phyloP scores from a whole-genome alignment of 2,797 vertebrate species.

The Myotis myotis region DNA sequence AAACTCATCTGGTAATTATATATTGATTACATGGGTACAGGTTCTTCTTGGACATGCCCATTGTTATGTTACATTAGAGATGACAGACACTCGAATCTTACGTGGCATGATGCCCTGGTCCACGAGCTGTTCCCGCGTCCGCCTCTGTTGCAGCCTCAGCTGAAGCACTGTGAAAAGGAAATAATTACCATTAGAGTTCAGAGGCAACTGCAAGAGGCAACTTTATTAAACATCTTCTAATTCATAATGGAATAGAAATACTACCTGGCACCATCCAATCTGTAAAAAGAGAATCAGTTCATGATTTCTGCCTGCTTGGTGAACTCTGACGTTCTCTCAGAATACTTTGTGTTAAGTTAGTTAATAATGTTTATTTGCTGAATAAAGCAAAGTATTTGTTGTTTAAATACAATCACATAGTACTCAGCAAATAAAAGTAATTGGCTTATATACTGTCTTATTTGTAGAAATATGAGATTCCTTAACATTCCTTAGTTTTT shows the following conservation, averaged over 20 bases:
- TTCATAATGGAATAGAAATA: background rate
- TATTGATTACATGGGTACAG: background rate
- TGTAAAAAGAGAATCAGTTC: background rate
- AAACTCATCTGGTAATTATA: background rate
- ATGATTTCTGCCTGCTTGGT: slow-evolving; percentile 23
- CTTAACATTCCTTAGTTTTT: background rate
- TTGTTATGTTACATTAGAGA: background rate
- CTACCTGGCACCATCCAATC: background rate
- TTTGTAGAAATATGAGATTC: background rate
- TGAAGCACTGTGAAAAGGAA: slow-evolving; percentile 91
- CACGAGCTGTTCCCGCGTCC: slow-evolving; percentile 95
- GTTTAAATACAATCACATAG: slow-evolving; percentile 27
- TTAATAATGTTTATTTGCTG: slow-evolving; percentile 21
- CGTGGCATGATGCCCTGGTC: slow-evolving; percentile 99
- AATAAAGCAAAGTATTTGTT: background rate
- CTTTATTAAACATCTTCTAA: background rate
- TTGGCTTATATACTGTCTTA: background rate
- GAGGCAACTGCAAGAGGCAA: slow-evolving; percentile 78
- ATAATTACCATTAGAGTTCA: slow-evolving; percentile 68
- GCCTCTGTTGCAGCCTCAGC: slow-evolving; percentile 95
- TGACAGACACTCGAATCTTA: slow-evolving; percentile 83
- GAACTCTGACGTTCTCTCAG: slow-evolving; percentile 6
- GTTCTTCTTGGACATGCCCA: background rate
- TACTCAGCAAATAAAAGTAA: background rate
- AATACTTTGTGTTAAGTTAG: background rate